Percentiles rank a stretch among this genome's conserved stretches.
Evolutionary conservation across 2,113 vertebrate species (phyloP).

Genomic region (Octodon degus): DNA sequence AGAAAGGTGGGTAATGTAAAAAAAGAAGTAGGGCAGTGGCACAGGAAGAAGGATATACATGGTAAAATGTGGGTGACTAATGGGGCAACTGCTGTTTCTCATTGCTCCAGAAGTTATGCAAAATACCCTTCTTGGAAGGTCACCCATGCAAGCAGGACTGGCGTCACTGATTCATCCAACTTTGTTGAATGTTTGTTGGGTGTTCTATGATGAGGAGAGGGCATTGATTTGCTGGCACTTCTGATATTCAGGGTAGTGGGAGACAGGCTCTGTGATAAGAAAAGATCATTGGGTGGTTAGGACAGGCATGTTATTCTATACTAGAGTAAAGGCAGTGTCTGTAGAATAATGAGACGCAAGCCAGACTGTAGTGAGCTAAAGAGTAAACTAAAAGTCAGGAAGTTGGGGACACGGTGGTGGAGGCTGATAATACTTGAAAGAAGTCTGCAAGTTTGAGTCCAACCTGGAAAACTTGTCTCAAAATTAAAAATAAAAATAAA

Average conservation of each 20-base stretch:
- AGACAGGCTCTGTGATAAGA: not conserved
- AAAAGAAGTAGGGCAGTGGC: not conserved
- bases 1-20: not conserved
- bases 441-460: not conserved
- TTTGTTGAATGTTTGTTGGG: not conserved
- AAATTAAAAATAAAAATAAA: not conserved
- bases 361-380: not conserved
- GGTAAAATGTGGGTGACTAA: not conserved
- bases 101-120: no score
- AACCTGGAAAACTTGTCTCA: not conserved
- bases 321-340: not conserved
- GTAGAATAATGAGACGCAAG: not conserved
- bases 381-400: not conserved
- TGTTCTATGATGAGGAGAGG: not conserved
- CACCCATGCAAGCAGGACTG: fast-evolving
- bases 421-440: not conserved
- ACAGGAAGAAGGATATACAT: not conserved
- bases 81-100: not conserved
- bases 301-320: not conserved
- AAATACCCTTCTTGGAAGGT: not conserved
- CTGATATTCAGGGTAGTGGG: not conserved
- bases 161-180: not conserved
- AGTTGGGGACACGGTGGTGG: no score
- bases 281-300: not conserved
- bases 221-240: not conserved